Percentiles rank a stretch among this genome's conserved stretches.
These are phyloP conservation scores for Valencia hispanica DNA, from an alignment of 2,797 vertebrate genomes.

Conservation along the genomic window DNA sequence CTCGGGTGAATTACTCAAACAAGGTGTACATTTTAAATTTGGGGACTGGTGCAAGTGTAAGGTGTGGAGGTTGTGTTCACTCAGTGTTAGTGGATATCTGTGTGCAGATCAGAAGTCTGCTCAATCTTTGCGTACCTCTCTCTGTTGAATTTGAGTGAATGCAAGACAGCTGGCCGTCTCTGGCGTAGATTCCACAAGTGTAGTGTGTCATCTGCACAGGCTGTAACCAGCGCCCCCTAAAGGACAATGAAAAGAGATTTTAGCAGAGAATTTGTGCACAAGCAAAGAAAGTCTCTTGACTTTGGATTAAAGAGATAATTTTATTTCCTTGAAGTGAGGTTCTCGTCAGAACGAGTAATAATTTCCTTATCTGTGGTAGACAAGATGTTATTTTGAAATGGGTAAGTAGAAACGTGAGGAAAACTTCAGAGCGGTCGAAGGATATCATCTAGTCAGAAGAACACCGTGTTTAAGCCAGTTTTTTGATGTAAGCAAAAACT, in stretches of 20 bases:
- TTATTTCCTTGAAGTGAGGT: not conserved
- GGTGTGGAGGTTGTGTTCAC: not conserved
- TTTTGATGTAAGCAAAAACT: not conserved
- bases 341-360: not conserved
- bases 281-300: not conserved
- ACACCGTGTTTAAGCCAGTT: not conserved
- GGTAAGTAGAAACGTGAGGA: not conserved
- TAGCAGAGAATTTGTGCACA: not conserved
- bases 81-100: not conserved
- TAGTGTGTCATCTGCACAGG: conserved; percentile 94
- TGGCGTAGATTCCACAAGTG: conserved; percentile 98
- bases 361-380: not conserved
- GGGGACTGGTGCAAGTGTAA: not conserved
- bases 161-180: conserved; percentile 93
- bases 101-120: not conserved
- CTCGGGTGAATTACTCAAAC: conserved; percentile 17
- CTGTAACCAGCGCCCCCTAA: conserved; percentile 96
- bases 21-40: conserved; percentile 17
- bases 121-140: conserved; percentile 85
- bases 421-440: not conserved
- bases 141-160: conserved; percentile 98
- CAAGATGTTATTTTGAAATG: not conserved
- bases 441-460: not conserved
- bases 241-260: conserved; percentile 18
- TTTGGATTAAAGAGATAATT: not conserved